Evolutionary conservation across 1,140 invertebrate species (phyloP), one percentile per base, ranked within the genome.

Genomic region (Drosophila pseudoobscura): DNA sequence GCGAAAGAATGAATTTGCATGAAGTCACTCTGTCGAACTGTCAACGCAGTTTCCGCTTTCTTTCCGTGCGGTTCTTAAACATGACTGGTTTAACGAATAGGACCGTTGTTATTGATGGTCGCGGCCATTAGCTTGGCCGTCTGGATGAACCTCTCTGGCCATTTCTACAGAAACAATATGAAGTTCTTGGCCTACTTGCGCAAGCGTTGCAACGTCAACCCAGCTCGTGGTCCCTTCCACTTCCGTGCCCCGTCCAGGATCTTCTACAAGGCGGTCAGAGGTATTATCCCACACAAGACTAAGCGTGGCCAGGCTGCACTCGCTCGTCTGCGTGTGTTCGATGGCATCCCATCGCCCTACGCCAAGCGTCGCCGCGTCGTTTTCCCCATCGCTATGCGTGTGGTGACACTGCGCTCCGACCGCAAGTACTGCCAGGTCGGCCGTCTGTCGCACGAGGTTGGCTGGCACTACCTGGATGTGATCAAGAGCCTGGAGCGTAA

Each of bases 261-360:
- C 89, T 96, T 99, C 91, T 97, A 96, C 95, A 97, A 98, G 91
- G 97, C 97, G 84, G 97, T 99, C 50, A 94, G 98, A 94, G 98
- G 97, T 74, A 99, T 99, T 99, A 94, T 99, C 64, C 99, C 99
- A 88, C 98, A 99, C 93, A 99, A 99, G 93, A 97, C 97, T 56
- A 94, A 96, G 91, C 95, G 98, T 83, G 99, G 99, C 66, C 97
- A 98, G 93, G 95, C 96, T 85, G 99, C 99, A 54, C 93, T 99
- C 26, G 95, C 95, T 59, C 94, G 95, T 89, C 93, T 99, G 50
- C 98, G 98, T 92, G 95, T 96, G n/a, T 99, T 97, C 90, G 99
- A 99, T 93, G 99, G 99, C 68, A 96, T 98, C 80, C 99, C 99
- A 72, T 96, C 98, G 54, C 97, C 97, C 41, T 99, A 97, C 91